Evolutionary conservation across 1,140 invertebrate species (phyloP).

Genomic region (Halesus radiatus): DNA sequence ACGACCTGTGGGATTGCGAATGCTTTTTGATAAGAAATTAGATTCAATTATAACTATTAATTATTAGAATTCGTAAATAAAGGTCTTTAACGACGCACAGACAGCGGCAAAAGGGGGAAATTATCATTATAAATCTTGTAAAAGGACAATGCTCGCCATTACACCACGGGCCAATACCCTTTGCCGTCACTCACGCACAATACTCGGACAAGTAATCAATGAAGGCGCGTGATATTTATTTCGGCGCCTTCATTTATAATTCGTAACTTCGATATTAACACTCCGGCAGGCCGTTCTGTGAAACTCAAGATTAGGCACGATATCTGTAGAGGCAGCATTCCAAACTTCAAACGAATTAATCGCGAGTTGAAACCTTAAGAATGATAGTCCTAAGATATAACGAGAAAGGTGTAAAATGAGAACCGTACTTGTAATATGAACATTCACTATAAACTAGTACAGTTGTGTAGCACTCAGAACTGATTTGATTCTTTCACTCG

Average conservation of each 20-base stretch:
- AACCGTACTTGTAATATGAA: slow-evolving; percentile 21
- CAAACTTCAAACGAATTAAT: slow-evolving; percentile 42
- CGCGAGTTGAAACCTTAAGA: slow-evolving; percentile 46
- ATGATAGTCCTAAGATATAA: slow-evolving; percentile 35
- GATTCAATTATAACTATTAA: neutral
- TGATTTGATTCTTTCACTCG: slow-evolving; percentile 9
- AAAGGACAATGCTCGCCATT: slow-evolving; percentile 51
- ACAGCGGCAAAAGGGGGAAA: neutral
- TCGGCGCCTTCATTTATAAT: slow-evolving; percentile 25
- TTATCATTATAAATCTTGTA: slow-evolving; percentile 23
- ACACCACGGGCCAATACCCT: slow-evolving; percentile 45
- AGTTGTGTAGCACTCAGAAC: slow-evolving; percentile 21
- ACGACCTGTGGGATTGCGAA: slow-evolving; percentile 36
- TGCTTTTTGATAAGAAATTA: neutral
- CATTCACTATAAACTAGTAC: slow-evolving; percentile 20
- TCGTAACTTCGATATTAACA: slow-evolving; percentile 3
- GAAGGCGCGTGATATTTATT: slow-evolving; percentile 38
- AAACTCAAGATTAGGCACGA: slow-evolving; percentile 13
- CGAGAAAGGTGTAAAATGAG: slow-evolving; percentile 27
- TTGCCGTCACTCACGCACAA: slow-evolving; percentile 47
- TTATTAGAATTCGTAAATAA: neutral
- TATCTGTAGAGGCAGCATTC: slow-evolving; percentile 22
- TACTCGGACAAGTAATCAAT: slow-evolving; percentile 44
- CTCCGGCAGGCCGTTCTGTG: neutral
- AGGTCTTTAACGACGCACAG: neutral